Evolutionary conservation across 2,113 vertebrate species (phyloP).

Genomic region (Larimichthys polyactis): DNA sequence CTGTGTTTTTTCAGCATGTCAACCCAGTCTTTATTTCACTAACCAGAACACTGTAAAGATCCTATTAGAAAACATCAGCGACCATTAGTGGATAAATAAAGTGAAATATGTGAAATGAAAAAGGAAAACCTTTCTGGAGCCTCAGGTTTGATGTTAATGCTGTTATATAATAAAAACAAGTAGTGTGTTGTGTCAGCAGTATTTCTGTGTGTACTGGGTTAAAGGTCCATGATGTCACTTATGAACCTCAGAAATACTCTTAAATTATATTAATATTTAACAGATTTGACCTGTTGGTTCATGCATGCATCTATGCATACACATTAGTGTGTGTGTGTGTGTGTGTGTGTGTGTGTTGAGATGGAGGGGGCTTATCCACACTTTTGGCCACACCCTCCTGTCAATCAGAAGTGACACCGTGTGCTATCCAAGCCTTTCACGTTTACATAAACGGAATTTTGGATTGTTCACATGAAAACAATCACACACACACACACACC

Average conservation of each 20-base stretch:
- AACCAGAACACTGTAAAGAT: not conserved
- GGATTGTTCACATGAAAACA: slow-evolving; percentile 11
- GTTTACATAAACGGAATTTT: not conserved
- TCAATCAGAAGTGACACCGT: slow-evolving; percentile 11
- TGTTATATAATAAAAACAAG: not conserved
- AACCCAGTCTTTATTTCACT: not conserved
- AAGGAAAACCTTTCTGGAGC: not conserved
- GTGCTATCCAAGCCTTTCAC: too few species aligned
- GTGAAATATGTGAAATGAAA: not conserved
- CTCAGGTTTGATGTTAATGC: not conserved
- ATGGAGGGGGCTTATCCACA: not conserved
- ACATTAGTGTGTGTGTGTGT: too few species aligned
- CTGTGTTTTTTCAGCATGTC: not conserved
- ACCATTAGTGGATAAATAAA: not conserved
- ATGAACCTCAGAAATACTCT: not conserved
- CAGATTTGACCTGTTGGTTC: too few species aligned
- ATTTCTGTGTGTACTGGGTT: too few species aligned
- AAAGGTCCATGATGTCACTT: not conserved
- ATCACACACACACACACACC: not conserved
- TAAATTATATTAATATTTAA: not conserved
- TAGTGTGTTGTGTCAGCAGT: too few species aligned
- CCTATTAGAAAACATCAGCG: not conserved
- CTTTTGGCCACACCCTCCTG: slow-evolving; percentile 56
- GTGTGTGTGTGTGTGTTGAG: not conserved
- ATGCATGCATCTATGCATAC: too few species aligned